Conservation (phyloP, 2,888 invertebrate species). For the Tenthredo scrophulariae region DNA sequence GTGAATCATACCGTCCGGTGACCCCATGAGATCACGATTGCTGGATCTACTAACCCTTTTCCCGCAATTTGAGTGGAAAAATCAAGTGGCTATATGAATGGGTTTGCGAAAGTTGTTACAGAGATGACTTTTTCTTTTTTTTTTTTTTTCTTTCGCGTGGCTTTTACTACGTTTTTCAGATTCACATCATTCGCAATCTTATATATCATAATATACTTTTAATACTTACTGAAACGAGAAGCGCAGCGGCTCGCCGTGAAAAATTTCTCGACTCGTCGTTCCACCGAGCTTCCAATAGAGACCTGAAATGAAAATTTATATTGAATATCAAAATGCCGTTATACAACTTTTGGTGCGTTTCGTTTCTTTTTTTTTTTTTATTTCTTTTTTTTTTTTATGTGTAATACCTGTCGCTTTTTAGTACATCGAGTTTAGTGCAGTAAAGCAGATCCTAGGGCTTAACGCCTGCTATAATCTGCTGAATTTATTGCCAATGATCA, state of each 20-base stretch:
- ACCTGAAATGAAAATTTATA: constrained; percentile 73
- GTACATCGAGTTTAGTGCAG: background rate
- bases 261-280: constrained; percentile 82
- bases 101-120: background rate
- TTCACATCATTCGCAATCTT: background rate
- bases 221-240: constrained; percentile 81
- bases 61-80: background rate
- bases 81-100: background rate
- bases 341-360: background rate
- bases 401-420: constrained; percentile 24
- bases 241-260: constrained; percentile 82
- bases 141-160: background rate
- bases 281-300: constrained; percentile 81
- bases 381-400: background rate
- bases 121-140: background rate
- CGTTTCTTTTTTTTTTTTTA: background rate
- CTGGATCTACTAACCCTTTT: constrained; percentile 30
- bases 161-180: background rate
- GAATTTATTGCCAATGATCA: constrained; percentile 13
- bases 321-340: background rate
- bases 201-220: background rate
- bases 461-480: background rate
- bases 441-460: background rate
- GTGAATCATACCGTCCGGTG: constrained; percentile 33
- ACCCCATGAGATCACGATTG: constrained; percentile 20